These are phyloP conservation scores for Tichodroma muraria DNA, from an alignment of 2,113 vertebrate species.

Conservation along the genomic window DNA sequence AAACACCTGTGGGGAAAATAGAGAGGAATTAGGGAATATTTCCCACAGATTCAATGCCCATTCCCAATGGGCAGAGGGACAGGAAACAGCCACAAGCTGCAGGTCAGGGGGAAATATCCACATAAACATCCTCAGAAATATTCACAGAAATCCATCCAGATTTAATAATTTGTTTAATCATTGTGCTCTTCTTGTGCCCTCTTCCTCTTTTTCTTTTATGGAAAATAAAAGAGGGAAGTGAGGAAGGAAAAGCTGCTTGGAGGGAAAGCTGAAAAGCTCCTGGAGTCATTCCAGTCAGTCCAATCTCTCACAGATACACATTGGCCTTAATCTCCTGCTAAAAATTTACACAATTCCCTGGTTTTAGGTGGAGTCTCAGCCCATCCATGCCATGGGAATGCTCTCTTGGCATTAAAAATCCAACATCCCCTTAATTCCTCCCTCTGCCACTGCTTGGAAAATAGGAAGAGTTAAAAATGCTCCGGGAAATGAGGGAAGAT, in stretches of 20 bases:
- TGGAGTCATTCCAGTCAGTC: background rate
- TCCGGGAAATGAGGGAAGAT: background rate
- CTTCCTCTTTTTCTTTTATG: too few species aligned
- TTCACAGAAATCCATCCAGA: background rate
- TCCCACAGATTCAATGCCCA: rapidly evolving
- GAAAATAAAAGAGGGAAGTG: background rate
- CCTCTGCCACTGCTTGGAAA: background rate
- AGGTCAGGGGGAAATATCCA: background rate
- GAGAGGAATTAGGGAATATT: background rate
- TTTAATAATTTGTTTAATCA: background rate
- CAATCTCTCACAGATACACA: background rate
- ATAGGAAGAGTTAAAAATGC: background rate
- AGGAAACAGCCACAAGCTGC: background rate
- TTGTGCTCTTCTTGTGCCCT: background rate
- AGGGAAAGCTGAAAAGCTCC: background rate
- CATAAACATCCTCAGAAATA: background rate
- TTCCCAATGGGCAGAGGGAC: background rate
- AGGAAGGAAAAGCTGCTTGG: background rate
- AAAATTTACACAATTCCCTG: background rate
- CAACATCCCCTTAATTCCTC: background rate
- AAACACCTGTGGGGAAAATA: slow-evolving; percentile 82
- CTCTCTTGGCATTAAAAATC: background rate
- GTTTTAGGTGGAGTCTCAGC: background rate
- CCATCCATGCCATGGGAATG: background rate
- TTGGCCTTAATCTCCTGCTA: background rate